Base-by-base conservation (phyloP, 2,888 invertebrate genomes). In the Nudaria mundana region DNA sequence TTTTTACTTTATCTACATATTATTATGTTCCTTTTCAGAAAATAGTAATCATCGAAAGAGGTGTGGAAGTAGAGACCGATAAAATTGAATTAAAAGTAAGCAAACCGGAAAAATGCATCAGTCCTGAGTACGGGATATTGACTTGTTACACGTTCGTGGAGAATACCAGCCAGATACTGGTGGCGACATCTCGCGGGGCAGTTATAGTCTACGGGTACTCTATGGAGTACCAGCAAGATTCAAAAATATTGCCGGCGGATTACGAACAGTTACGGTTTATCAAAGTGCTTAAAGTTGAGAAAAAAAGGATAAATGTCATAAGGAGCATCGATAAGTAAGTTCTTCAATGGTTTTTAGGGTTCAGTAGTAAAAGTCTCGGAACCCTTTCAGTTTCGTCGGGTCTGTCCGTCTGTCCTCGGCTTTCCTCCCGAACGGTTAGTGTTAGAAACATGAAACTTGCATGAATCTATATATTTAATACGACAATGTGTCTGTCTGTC, bases 91-190 rank as follows among this genome's bases (percentile, higher is more conserved):
- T 87, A 0, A 79, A 73, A 46, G 51, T 83, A n/a, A 60, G 66
- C 6, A 56, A 56, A 33, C 61, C 72, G 1, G 57, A 64, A 0
- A 73, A 69, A 37, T 68, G 66, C 1, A 48, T 55, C 1, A 53
- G 45, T 26, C 49, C 69, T 3, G 82, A 81, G 0, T 61, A 76
- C 14, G 92, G 91, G 0, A 66, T 56, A 10, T 68, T 91, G 3
- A 89, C 87, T 2, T 84, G 86, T 43, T 91, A 89, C 45, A 86
- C 90, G 0, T 92, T 90, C 56, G 78, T 91, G 1, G 60, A 74
- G 2, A 67, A 71, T 4, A 87, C 89, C 0, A 74, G 86, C 10
- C 90, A 90, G 63, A 80, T 88, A 11, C 73, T 91, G 13, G 90
- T 90, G 3, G 83, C 73, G 0, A 90, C 90, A 1, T 79, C 63